A percentile compares a stretch with the other conserved stretches of the same genome.
Evolutionary conservation across 2,113 vertebrate genomes (phyloP).

Genomic region (Passerina amoena): DNA sequence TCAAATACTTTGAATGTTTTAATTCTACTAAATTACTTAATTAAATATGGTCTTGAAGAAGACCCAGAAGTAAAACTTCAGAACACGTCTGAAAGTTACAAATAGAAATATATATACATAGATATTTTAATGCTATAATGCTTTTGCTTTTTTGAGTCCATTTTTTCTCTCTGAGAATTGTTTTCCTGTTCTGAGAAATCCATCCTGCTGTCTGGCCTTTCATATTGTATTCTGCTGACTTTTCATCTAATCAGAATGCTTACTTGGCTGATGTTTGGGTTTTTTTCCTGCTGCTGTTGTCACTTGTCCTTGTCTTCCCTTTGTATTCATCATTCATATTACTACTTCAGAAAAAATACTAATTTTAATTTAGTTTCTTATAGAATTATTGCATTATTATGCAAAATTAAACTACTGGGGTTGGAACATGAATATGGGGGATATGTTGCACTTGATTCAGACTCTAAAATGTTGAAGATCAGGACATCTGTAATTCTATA

Average conservation of each 20-base stretch:
- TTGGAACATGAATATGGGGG: neutral
- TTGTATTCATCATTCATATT: neutral
- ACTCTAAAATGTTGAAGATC: neutral
- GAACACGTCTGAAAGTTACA: neutral
- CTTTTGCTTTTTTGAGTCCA: neutral
- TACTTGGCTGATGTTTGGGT: neutral
- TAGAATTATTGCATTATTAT: neutral
- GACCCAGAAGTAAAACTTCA: neutral
- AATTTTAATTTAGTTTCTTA: neutral
- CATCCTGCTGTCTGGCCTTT: neutral
- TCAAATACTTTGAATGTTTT: neutral
- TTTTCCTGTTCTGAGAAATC: neutral
- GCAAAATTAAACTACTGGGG: neutral
- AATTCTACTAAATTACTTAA: neutral
- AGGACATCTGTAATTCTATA: neutral
- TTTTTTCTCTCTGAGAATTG: neutral
- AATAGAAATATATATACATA: neutral
- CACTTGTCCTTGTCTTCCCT: neutral
- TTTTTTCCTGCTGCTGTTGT: neutral
- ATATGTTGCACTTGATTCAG: neutral
- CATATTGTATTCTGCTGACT: neutral
- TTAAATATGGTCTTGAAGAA: neutral
- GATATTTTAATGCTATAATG: neutral
- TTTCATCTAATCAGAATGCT: neutral
- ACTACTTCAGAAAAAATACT: neutral